These are phyloP conservation scores for Mythimna ferrago DNA, from an alignment of 2,888 invertebrate genomes.

Conservation along the genomic window DNA sequence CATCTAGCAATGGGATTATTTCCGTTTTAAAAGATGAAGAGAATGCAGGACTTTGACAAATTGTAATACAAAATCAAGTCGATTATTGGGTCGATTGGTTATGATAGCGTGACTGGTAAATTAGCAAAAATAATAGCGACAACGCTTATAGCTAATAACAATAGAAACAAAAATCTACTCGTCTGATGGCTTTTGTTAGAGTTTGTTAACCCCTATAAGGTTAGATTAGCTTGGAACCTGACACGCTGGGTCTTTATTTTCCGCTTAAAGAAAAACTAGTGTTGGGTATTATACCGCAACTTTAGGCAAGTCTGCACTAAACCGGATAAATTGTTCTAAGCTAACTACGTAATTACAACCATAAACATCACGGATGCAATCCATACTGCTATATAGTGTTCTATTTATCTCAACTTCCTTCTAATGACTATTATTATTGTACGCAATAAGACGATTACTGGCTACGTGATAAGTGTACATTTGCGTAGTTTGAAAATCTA, in stretches of 20 bases:
- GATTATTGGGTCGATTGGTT: background rate
- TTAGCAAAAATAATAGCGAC: background rate
- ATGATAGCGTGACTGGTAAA: constrained; percentile 2
- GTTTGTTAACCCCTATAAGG: constrained; percentile 7
- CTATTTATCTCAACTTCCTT: constrained; percentile 63
- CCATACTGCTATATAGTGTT: constrained; percentile 61
- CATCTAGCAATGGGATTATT: constrained; percentile 11
- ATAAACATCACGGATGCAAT: constrained; percentile 67
- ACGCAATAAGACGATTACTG: constrained; percentile 59
- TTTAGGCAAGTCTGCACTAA: constrained; percentile 42
- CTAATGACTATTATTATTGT: constrained; percentile 66
- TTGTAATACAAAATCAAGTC: background rate
- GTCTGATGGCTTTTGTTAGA: constrained; percentile 14
- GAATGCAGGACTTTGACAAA: background rate
- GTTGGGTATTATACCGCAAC: constrained; percentile 14
- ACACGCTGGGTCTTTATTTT: constrained; percentile 31
- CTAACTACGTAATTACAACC: constrained; percentile 70
- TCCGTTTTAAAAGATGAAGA: background rate
- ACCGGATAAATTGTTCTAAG: constrained; percentile 53
- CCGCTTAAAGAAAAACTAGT: constrained; percentile 48
- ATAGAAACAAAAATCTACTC: constrained; percentile 8
- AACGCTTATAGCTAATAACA: constrained; percentile 8
- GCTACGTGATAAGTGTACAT: constrained; percentile 50
- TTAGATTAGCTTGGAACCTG: constrained; percentile 16
- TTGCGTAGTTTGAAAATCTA: constrained; percentile 55